phyloP scores from a whole-genome alignment of 2,888 invertebrate species.

The Timandra comae region DNA sequence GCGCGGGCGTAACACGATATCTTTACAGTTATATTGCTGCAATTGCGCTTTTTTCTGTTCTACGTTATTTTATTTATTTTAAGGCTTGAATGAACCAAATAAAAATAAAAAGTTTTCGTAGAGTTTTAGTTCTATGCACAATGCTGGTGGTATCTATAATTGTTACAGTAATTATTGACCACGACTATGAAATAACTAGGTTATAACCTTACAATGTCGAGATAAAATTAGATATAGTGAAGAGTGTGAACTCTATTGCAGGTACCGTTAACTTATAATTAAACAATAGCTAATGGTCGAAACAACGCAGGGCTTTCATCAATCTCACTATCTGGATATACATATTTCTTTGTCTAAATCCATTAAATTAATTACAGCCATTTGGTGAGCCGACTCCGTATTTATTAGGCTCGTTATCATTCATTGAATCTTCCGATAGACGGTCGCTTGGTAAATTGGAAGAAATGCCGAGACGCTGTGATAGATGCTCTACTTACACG shows the following conservation, averaged over 20 bases:
- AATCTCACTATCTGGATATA: slow-evolving; percentile 72
- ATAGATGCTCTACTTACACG: slow-evolving; percentile 69
- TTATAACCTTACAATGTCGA: too few relatives aligned
- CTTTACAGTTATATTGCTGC: slow-evolving; percentile 10
- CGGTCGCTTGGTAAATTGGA: slow-evolving; percentile 58
- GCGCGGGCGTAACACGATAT: slow-evolving; percentile 11
- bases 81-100: too few relatives aligned
- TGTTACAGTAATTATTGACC: too few relatives aligned
- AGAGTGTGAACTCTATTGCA: too few relatives aligned
- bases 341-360: slow-evolving; percentile 76
- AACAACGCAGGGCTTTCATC: slow-evolving; percentile 54
- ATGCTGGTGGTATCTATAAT: too few relatives aligned
- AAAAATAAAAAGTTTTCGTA: too few relatives aligned
- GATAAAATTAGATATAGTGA: too few relatives aligned
- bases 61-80: too few relatives aligned
- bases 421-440: slow-evolving; percentile 73
- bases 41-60: too few relatives aligned
- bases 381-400: slow-evolving; percentile 69
- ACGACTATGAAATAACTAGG: too few relatives aligned
- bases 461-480: slow-evolving; percentile 57
- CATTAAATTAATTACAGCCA: slow-evolving; percentile 75
- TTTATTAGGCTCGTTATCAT: slow-evolving; percentile 76
- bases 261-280: slow-evolving; percentile 4
- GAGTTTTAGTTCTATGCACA: too few relatives aligned
- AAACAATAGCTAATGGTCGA: slow-evolving; percentile 44